Conservation (phyloP, 2,797 vertebrate species). For the Poliocrania exsul region DNA sequence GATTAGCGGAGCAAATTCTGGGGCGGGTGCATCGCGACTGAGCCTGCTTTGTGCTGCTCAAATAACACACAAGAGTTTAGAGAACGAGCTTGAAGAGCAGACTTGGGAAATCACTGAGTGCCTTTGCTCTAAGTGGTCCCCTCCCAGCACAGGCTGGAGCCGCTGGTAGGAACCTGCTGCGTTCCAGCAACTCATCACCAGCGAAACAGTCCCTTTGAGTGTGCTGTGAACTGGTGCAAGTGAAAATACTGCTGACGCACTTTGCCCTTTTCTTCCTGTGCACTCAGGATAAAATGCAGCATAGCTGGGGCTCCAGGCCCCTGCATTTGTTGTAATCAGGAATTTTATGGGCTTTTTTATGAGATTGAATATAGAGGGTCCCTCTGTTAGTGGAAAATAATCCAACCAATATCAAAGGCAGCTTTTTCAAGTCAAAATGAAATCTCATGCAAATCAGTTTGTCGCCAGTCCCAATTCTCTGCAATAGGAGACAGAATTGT, state of each 20-base stretch:
- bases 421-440: background rate
- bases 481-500: background rate
- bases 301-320: background rate
- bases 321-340: background rate
- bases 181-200: background rate
- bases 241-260: background rate
- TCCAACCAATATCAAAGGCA: fast-evolving
- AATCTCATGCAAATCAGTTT: background rate
- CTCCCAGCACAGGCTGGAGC: background rate
- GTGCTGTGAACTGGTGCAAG: background rate
- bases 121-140: background rate
- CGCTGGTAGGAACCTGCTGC: background rate
- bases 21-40: fast-evolving
- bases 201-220: background rate
- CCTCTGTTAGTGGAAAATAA: background rate
- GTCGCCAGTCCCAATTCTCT: background rate
- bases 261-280: background rate
- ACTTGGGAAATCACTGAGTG: background rate
- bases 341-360: background rate
- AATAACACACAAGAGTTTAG: background rate
- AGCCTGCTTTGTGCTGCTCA: background rate
- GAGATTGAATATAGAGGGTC: background rate
- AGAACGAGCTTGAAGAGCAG: background rate
- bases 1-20: background rate
- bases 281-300: background rate